Evolutionary conservation across 2,113 vertebrate genomes (phyloP), one percentile per base, ranked within the genome.

Genomic region (Electrona antarctica): DNA sequence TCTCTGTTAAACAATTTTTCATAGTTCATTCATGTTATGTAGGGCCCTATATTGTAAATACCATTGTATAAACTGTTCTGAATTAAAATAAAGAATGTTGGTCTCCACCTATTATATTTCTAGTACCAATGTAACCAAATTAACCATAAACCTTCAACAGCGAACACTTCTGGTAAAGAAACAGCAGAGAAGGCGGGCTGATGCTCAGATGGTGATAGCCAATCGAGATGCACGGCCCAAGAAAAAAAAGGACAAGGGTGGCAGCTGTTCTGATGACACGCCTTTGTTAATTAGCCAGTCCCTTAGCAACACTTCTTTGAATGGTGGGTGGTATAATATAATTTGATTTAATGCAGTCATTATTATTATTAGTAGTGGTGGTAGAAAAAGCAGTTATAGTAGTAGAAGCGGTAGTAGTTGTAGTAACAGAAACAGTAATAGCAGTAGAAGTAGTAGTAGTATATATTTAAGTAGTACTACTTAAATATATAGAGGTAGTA

Each of bases 101-200:
- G 21, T 21, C 21, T 21, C 21, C 21, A 21, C 21, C 21, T 41
- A 41, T 6, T 41, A 6, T 41, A n/a, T 2, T 54, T 13, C 51
- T n/a, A 54, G 51, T 13, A 4, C 51, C 29, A 55, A 10, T 12
- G 21, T 15, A 58, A 57, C 79, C 33, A 60, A 59, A 29, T 56
- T 33, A 79, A 77, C 49, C 8, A 3, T 28, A 29, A 63, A 9
- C 60, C 41, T 69, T 12, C 54, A 33, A 8, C 69, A 94, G 93
- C 82, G 90, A 70, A 79, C 69, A 1, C 88, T 94, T 69, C 52
- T 93, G 73, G 90, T 93, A 14, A 94, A 93, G 73, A 94, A 92
- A 69, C 93, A 94, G 73, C 92, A 92, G 67, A 93, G 90, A 73
- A 92, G 91, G 71, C 87, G 93, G 69, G 48, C 90, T 8, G 90